phyloP scores from a whole-genome alignment of 1,140 invertebrate genomes.

The Saccostrea echinata region DNA sequence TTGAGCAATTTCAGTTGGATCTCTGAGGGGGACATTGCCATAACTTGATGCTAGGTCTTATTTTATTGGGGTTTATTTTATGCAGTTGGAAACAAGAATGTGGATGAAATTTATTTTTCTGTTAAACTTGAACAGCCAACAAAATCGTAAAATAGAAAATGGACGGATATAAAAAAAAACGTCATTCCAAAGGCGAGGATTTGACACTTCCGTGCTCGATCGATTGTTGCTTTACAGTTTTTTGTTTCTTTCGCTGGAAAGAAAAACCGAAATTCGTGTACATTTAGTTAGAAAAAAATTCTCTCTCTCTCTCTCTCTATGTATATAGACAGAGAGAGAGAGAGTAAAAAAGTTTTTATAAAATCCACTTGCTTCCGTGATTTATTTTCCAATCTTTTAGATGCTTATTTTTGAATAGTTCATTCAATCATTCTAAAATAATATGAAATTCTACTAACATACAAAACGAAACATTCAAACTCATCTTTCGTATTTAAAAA shows the following conservation, averaged over 20 bases:
- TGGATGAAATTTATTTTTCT: conserved; percentile 25
- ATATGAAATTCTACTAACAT: too few relatives aligned
- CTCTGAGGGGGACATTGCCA: neutral
- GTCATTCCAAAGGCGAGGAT: neutral
- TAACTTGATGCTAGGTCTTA: neutral
- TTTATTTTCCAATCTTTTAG: too few relatives aligned
- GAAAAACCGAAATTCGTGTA: too few relatives aligned
- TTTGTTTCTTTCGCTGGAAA: neutral
- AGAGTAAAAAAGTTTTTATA: too few relatives aligned
- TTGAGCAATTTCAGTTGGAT: neutral
- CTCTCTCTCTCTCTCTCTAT: too few relatives aligned
- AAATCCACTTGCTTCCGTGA: too few relatives aligned
- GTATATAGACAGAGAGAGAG: too few relatives aligned
- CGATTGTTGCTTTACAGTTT: neutral
- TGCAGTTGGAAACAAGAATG: neutral
- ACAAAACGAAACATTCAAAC: too few relatives aligned
- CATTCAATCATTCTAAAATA: too few relatives aligned
- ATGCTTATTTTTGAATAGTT: too few relatives aligned
- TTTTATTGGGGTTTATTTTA: neutral
- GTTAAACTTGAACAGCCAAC: conserved; percentile 15
- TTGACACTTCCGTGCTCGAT: neutral
- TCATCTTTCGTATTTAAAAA: too few relatives aligned
- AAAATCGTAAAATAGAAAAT: neutral
- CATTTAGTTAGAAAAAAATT: too few relatives aligned
- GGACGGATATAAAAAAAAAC: neutral